Evolutionary conservation across 2,113 vertebrate genomes (phyloP), one percentile per base, ranked within the genome.

Genomic region (Puffinus mauretanicus): DNA sequence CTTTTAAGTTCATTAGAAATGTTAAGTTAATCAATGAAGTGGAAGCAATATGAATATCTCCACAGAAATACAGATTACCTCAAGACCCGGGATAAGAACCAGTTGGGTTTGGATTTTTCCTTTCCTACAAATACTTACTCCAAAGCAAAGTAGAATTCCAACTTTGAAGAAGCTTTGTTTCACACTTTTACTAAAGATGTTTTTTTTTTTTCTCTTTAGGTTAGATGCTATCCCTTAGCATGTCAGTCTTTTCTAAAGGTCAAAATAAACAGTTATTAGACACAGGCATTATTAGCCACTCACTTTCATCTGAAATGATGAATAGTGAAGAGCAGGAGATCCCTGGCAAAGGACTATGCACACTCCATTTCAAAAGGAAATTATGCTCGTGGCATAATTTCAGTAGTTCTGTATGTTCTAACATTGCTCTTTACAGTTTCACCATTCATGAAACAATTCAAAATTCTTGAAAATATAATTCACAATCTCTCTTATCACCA

Each of bases 391-490:
- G 93, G 78, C 71, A 83, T 88, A 82, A 89, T 88, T 96, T 82
- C 70, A 95, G 60, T 79, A 84, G 46, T 82, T 94, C 82, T 81
- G 29, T 83, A 83, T 67, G 44, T 83, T 95, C 66, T 94, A 82
- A 96, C 17, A 16, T 57, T 66, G 36, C 36, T 71, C 49, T 64
- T 84, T 78, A 65, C 47, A 86, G 52, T 89, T 97, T 88, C n/a
- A 81, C 42, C 71, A 86, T 88, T 86, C 32, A 32, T 40, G 27
- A 96, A 94, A 87, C 49, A 77, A 94, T 86, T 88, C 65, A 95
- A 94, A 96, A 91, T 55, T 92, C 75, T 82, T 73, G 90, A 94
- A 97, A 92, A 95, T 80, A 80, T 83, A 96, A 94, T 77, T 86
- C 7, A 82, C n/a, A 9, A 84, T 81, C 73, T 90, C 58, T 49